Evolutionary conservation across 2,888 invertebrate species (phyloP).

Genomic region (Pedicia rivosa): DNA sequence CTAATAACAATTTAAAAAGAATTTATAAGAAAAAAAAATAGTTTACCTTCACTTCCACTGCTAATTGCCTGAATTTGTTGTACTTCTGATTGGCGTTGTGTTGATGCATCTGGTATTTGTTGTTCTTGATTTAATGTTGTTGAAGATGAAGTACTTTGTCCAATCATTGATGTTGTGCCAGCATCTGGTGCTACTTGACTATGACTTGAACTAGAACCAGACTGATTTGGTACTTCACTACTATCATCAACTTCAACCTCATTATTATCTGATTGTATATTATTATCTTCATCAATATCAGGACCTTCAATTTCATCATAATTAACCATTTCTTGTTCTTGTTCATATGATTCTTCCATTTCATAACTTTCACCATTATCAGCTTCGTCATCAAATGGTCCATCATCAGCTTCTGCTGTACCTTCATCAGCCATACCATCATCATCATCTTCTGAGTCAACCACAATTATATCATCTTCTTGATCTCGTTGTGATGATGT

Average conservation of each 20-base stretch:
- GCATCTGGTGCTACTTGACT: slow-evolving; percentile 32
- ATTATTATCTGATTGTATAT: slow-evolving; percentile 39
- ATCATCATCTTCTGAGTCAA: slow-evolving; percentile 61
- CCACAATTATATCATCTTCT: slow-evolving; percentile 66
- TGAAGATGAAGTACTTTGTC: slow-evolving; percentile 17
- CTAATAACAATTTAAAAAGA: too few species aligned
- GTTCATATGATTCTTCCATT: slow-evolving; percentile 32
- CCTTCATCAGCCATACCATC: slow-evolving; percentile 33
- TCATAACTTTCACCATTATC: slow-evolving; percentile 41
- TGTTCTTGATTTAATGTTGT: too few species aligned
- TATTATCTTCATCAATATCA: slow-evolving; percentile 35
- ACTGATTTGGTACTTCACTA: slow-evolving; percentile 47
- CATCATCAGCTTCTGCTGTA: slow-evolving; percentile 38
- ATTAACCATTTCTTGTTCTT: slow-evolving; percentile 34
- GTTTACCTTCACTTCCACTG: slow-evolving; percentile 45
- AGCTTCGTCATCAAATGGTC: slow-evolving; percentile 32
- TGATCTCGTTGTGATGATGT: slow-evolving; percentile 78
- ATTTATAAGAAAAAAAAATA: too few species aligned
- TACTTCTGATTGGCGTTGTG: slow-evolving; percentile 20
- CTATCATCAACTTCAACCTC: slow-evolving; percentile 49
- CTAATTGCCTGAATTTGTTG: slow-evolving; percentile 58
- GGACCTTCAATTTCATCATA: slow-evolving; percentile 38
- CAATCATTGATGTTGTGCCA: slow-evolving; percentile 18
- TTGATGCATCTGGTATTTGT: slow-evolving; percentile 12
- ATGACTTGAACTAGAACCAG: slow-evolving; percentile 27